Percentiles rank a stretch among this genome's conserved stretches.
Evolutionary conservation across 2,888 invertebrate genomes (phyloP).

Genomic region (Pogonocherus hispidulus): DNA sequence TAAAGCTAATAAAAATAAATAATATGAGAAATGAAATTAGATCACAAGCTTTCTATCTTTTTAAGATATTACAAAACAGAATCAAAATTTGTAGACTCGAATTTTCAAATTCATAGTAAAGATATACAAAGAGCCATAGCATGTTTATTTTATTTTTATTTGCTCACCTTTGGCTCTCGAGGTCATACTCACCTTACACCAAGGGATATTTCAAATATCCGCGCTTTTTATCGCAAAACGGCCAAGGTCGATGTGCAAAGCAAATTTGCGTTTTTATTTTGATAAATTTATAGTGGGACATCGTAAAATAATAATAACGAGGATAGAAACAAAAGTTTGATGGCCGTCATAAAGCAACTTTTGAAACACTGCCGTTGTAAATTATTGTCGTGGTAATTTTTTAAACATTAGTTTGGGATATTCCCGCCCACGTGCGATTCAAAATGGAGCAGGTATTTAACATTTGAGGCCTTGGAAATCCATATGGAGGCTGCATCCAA

Average conservation of each 20-base stretch:
- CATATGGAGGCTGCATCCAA: not conserved
- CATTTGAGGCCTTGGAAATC: not conserved
- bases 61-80: too few species aligned
- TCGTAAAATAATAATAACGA: constrained; percentile 3
- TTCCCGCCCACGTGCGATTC: not conserved
- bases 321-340: not conserved
- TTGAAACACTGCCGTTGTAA: not conserved
- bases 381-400: not conserved
- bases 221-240: constrained; percentile 7
- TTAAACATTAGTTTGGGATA: not conserved
- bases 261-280: constrained; percentile 18
- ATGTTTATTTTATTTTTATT: constrained; percentile 6
- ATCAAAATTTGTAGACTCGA: too few species aligned
- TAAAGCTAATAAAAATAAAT: too few species aligned
- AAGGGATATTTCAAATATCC: constrained; percentile 10
- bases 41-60: too few species aligned
- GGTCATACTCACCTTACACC: constrained; percentile 7
- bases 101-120: too few species aligned
- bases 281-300: constrained; percentile 7
- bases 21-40: too few species aligned
- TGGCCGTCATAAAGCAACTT: not conserved
- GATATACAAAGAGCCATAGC: too few species aligned
- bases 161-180: not conserved
- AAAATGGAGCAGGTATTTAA: constrained; percentile 3
- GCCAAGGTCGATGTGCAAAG: constrained; percentile 13